Conservation (phyloP, 2,113 vertebrate species). For the Datnioides undecimradiatus region DNA sequence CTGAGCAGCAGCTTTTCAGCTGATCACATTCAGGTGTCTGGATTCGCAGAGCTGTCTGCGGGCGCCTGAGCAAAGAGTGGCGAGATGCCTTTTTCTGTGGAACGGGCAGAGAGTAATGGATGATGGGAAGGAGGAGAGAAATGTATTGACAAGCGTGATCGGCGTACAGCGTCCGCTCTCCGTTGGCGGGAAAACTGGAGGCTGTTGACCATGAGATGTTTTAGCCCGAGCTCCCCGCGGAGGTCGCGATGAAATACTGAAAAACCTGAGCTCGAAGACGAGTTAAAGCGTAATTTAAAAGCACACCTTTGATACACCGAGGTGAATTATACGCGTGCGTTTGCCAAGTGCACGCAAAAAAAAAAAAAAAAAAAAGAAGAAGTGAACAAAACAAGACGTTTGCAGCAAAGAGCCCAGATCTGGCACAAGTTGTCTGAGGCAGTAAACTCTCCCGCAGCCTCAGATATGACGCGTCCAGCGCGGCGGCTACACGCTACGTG, state of each 20-base stretch:
- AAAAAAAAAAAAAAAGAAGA: too few species aligned
- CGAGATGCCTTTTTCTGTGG: conserved; percentile 45
- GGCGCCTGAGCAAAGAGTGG: conserved; percentile 38
- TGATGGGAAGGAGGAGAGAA: conserved; percentile 48
- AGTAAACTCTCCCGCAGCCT: conserved; percentile 21
- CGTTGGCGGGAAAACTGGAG: conserved; percentile 48
- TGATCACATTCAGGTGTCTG: conserved; percentile 76
- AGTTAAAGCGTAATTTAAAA: conserved; percentile 18
- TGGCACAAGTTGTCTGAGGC: conserved; percentile 32
- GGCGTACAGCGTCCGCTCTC: conserved; percentile 47
- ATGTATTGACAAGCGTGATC: conserved; percentile 66
- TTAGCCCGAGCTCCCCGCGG: conserved; percentile 24
- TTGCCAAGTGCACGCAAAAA: neutral
- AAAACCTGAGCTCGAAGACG: neutral
- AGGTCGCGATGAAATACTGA: conserved; percentile 37
- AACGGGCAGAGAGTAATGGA: conserved; percentile 52
- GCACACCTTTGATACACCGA: conserved; percentile 14
- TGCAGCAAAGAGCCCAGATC: neutral
- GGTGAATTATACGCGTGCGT: conserved; percentile 10
- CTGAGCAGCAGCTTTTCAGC: conserved; percentile 71
- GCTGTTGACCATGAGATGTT: conserved; percentile 62
- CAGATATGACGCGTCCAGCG: conserved; percentile 19
- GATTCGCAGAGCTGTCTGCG: conserved; percentile 65
- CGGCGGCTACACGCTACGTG: conserved; percentile 11
- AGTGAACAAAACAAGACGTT: conserved; percentile 9